Percentiles rank a stretch among this genome's conserved stretches.
These are phyloP conservation scores for Drosophila mettleri DNA, from an alignment of 2,888 invertebrate genomes.

Conservation along the genomic window DNA sequence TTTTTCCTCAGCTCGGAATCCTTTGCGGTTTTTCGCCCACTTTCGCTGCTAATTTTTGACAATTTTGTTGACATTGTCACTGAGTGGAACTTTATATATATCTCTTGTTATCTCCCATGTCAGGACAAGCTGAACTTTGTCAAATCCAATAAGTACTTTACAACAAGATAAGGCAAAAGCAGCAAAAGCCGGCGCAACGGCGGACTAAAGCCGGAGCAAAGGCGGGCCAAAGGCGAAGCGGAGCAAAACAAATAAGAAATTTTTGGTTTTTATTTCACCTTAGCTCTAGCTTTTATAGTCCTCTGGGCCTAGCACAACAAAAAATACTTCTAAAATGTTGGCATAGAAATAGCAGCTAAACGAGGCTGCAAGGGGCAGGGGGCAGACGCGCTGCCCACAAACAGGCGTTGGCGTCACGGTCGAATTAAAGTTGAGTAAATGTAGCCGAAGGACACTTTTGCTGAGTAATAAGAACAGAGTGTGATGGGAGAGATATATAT, in stretches of 20 bases:
- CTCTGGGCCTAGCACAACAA: slow-evolving; percentile 14
- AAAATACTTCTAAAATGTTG: slow-evolving; percentile 18
- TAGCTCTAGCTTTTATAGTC: slow-evolving; percentile 28
- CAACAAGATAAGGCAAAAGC: slow-evolving; percentile 30
- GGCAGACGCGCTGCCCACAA: neutral
- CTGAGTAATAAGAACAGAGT: neutral
- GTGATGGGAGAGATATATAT: neutral
- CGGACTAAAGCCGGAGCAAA: slow-evolving; percentile 23
- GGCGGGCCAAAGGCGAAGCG: no score
- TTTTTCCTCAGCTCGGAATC: slow-evolving; percentile 8
- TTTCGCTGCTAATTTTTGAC: slow-evolving; percentile 7
- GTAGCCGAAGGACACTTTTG: slow-evolving; percentile 2
- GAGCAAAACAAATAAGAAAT: slow-evolving; percentile 20
- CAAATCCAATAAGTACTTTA: slow-evolving; percentile 68
- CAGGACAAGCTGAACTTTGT: slow-evolving; percentile 43
- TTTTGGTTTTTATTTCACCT: slow-evolving; percentile 56
- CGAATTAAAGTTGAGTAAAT: slow-evolving; percentile 37
- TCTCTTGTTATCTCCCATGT: slow-evolving; percentile 6
- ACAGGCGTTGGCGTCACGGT: neutral
- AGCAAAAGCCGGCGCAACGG: slow-evolving; percentile 13
- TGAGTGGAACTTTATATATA: slow-evolving; percentile 9
- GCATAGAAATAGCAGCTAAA: slow-evolving; percentile 2
- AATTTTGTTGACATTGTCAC: slow-evolving; percentile 25
- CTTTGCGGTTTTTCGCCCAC: neutral
- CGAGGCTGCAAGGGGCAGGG: neutral